Evolutionary conservation across 2,113 vertebrate genomes (phyloP).

Genomic region (Condylura cristata): DNA sequence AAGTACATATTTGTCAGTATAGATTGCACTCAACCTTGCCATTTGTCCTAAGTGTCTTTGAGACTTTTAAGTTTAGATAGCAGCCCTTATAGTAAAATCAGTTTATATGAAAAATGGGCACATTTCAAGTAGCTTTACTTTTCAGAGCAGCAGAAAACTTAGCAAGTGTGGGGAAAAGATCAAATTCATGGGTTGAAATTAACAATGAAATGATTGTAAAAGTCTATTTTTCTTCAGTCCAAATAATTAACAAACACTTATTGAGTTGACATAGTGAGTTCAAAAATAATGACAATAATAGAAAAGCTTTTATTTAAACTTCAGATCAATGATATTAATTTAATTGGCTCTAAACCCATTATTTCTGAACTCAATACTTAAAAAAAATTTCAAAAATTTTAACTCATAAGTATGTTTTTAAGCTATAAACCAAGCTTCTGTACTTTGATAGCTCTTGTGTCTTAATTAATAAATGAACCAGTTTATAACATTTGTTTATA

Average conservation of each 20-base stretch:
- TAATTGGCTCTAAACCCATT: conserved; percentile 66
- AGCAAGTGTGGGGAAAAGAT: not conserved
- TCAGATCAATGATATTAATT: conserved; percentile 69
- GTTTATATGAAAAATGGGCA: conserved; percentile 38
- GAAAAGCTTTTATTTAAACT: conserved; percentile 67
- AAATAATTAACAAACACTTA: conserved; percentile 73
- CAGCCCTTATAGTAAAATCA: not conserved
- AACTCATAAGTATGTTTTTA: conserved; percentile 67
- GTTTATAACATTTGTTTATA: conserved; percentile 49
- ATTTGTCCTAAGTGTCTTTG: conserved; percentile 6
- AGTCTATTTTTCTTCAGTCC: conserved; percentile 65
- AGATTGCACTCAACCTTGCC: conserved; percentile 5
- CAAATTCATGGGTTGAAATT: conserved; percentile 46
- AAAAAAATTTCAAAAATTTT: conserved; percentile 69
- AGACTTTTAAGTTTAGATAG: not conserved
- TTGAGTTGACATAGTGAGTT: conserved; percentile 50
- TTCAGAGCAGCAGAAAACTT: conserved; percentile 44
- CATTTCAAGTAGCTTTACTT: not conserved
- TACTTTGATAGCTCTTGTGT: conserved; percentile 12
- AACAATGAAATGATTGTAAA: conserved; percentile 76
- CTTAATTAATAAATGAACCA: conserved; percentile 52
- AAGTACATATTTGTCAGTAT: not conserved
- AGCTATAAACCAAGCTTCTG: conserved; percentile 59
- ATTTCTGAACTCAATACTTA: conserved; percentile 67
- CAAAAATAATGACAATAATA: conserved; percentile 71